Evolutionary conservation across 2,113 vertebrate species (phyloP).

Genomic region (Conger conger): DNA sequence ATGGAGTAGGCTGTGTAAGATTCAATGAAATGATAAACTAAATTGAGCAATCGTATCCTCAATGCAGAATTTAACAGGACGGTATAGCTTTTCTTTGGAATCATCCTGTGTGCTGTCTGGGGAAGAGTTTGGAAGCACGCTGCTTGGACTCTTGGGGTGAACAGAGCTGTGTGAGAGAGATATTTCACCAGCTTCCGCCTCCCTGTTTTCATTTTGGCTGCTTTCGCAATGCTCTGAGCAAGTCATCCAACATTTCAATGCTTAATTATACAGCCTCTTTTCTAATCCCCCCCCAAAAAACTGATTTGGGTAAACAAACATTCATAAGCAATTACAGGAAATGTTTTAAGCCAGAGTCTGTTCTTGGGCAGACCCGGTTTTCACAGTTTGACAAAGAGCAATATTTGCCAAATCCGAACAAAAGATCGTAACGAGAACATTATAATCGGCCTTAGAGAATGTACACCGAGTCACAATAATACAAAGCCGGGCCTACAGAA

Average conservation of each 20-base stretch:
- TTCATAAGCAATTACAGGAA: constrained; percentile 30
- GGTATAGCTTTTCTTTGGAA: constrained; percentile 21
- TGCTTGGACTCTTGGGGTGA: constrained; percentile 10
- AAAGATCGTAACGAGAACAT: background rate
- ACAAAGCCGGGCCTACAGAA: background rate
- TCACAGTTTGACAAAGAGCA: constrained; percentile 32
- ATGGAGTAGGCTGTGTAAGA: background rate
- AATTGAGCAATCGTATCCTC: constrained; percentile 8
- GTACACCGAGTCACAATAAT: constrained; percentile 14
- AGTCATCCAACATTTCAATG: constrained; percentile 22
- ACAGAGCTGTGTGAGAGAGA: constrained; percentile 22
- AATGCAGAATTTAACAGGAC: constrained; percentile 27
- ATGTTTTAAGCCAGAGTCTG: constrained; percentile 29
- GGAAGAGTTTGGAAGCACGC: constrained; percentile 29
- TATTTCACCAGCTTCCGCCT: constrained; percentile 16
- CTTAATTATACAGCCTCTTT: constrained; percentile 28
- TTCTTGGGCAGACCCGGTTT: constrained; percentile 13
- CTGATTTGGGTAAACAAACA: constrained; percentile 30
- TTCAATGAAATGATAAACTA: background rate
- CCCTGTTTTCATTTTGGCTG: constrained; percentile 8
- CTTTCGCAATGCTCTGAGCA: background rate
- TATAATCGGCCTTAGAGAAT: constrained; percentile 27
- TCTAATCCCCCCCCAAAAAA: constrained; percentile 26
- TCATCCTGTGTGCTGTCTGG: constrained; percentile 32
- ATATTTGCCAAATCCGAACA: constrained; percentile 9